A percentile compares a stretch with the other conserved stretches of the same genome.
Conservation (phyloP, 2,888 invertebrate species). For the Stegophylla sp. region DNA sequence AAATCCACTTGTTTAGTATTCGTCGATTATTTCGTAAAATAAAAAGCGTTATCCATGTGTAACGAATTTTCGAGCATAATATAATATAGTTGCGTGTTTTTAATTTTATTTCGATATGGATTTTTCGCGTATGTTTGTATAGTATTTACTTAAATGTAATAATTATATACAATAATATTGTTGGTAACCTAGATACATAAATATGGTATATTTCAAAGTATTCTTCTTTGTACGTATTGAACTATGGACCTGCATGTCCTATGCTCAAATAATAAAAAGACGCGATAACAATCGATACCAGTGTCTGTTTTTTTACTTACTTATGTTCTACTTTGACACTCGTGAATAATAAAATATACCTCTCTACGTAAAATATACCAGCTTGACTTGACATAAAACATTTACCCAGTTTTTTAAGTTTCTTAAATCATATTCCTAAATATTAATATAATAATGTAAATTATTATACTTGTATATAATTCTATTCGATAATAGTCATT, state of each 20-base stretch:
- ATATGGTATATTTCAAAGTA: constrained; percentile 44
- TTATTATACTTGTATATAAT: no score
- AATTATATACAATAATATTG: constrained; percentile 46
- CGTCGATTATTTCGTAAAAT: not conserved
- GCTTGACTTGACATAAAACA: constrained; percentile 28
- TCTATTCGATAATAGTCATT: constrained; percentile 28
- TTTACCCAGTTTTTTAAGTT: not conserved
- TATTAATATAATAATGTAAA: no score
- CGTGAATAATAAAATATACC: constrained; percentile 35
- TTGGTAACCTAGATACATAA: constrained; percentile 55
- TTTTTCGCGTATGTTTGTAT: not conserved
- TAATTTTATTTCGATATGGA: not conserved
- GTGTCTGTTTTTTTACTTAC: constrained; percentile 34
- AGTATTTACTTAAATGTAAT: constrained; percentile 32
- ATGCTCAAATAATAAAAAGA: constrained; percentile 54
- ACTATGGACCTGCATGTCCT: constrained; percentile 54
- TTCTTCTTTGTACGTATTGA: constrained; percentile 47
- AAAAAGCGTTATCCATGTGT: not conserved
- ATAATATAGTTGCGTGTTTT: no score
- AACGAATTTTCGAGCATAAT: not conserved
- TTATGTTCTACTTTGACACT: constrained; percentile 48
- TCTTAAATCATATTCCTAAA: no score
- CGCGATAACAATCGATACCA: constrained; percentile 52
- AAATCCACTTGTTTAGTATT: not conserved
- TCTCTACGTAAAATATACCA: no score